Evolutionary conservation across 2,797 vertebrate species (phyloP).

Genomic region (Ptychadena robeensis): DNA sequence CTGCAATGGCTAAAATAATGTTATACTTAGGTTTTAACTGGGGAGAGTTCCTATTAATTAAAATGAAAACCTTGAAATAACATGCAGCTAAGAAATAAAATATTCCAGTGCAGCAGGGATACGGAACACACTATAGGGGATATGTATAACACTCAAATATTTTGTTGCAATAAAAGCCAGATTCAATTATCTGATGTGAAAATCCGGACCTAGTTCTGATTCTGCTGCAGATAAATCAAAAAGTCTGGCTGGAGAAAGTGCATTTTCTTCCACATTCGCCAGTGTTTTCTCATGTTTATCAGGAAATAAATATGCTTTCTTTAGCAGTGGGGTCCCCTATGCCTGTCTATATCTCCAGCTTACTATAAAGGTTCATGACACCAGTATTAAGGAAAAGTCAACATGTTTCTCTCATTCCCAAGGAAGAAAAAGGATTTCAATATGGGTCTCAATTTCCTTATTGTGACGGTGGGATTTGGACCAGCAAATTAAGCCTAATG

Average conservation of each 20-base stretch:
- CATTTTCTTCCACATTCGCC: neutral
- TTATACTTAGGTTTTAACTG: neutral
- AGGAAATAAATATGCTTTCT: constrained; percentile 47
- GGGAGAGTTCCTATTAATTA: neutral
- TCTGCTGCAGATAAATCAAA: constrained; percentile 25
- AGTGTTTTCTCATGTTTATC: constrained; percentile 40
- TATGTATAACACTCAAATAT: neutral
- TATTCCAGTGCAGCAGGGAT: neutral
- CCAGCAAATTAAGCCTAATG: constrained; percentile 53
- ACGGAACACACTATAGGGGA: neutral
- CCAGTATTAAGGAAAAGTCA: constrained; percentile 42
- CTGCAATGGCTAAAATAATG: neutral
- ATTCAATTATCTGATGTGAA: constrained; percentile 13
- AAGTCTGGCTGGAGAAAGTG: constrained; percentile 17
- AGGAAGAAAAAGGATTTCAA: constrained; percentile 41
- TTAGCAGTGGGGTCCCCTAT: constrained; percentile 32
- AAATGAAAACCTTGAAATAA: neutral
- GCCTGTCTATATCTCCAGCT: constrained; percentile 32
- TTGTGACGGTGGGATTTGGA: constrained; percentile 38
- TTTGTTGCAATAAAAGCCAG: constrained; percentile 4
- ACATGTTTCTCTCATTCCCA: constrained; percentile 35
- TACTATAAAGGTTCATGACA: constrained; percentile 50
- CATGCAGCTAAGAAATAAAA: neutral
- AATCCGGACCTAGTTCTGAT: neutral
- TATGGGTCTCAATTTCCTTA: constrained; percentile 42